These are phyloP conservation scores for Echinops telfairi DNA, from an alignment of 2,113 vertebrate species.

Conservation along the genomic window DNA sequence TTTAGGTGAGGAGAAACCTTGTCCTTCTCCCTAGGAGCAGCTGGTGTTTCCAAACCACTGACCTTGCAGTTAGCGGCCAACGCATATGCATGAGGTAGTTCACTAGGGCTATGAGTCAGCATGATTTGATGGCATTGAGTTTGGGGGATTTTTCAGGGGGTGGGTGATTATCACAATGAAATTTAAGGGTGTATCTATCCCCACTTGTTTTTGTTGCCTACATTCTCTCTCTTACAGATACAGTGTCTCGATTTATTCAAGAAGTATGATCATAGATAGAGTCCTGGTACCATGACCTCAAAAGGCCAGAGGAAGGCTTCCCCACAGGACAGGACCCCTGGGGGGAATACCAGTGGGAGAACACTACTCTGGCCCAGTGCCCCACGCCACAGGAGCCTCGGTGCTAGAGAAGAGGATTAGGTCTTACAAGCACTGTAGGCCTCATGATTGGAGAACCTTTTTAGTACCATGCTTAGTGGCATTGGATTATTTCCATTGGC, in stretches of 20 bases:
- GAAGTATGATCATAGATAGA: not conserved
- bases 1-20: too few relatives aligned
- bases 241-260: not conserved
- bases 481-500: not conserved
- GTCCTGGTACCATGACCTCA: not conserved
- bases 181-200: not conserved
- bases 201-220: not conserved
- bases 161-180: too few relatives aligned
- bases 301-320: not conserved
- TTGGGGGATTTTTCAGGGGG: too few relatives aligned
- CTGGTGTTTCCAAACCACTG: too few relatives aligned
- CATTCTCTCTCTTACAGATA: not conserved
- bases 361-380: too few relatives aligned
- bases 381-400: not conserved
- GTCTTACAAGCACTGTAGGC: not conserved
- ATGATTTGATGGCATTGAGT: too few relatives aligned
- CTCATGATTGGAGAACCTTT: not conserved
- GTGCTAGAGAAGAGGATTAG: not conserved
- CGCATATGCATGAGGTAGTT: too few relatives aligned
- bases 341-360: not conserved
- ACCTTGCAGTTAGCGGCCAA: too few relatives aligned
- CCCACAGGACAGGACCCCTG: not conserved
- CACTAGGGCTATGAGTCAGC: not conserved
- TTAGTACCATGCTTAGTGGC: too few relatives aligned
- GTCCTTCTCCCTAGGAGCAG: too few relatives aligned